Base-by-base conservation (phyloP, 1,140 invertebrate genomes). In the Drosophila jambulina region DNA sequence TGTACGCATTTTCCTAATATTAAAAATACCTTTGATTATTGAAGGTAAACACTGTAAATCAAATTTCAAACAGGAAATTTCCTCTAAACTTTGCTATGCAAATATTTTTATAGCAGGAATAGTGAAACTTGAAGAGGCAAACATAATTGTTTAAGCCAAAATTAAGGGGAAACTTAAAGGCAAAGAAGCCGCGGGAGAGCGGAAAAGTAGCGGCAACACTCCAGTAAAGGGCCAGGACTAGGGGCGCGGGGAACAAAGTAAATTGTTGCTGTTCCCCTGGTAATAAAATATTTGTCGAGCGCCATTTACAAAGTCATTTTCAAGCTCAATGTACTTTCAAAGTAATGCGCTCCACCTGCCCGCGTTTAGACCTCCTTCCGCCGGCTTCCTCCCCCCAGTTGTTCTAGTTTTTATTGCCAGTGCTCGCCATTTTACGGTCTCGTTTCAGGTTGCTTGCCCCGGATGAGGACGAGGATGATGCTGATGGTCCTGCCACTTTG, bases 251-350 rank as follows among this genome's bases (percentile, higher is more conserved):
- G n/a, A 64, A 64, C 72, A 83, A 84, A 88, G 65, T 78, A 83
- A 87, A 88, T 87, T 83, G 80, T 74, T 87, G 62, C 71, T 87
- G 68, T 80, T 80, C 64, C 64, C 64, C 64, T 60, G 63, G 84
- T 84, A 88, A 87, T 87, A 87, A 87, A 87, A 88, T 88, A 87
- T 88, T 87, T 88, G 84, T 84, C 77, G 84, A 85, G 85, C 85
- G 75, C 81, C 85, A 90, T 90, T 90, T 90, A 90, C 85, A 90
- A 90, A 90, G 85, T 88, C 86, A 90, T 90, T 90, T 90, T 88
- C 85, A 81, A 90, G 85, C 85, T 90, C 85, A 90, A 90, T 88
- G 84, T 88, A 82, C 81, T 90, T 85, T 85, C 65, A 79, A 81
- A 90, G 75, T 88, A 88, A 88, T 90, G 85, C 81, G 75, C 71